Evolutionary conservation across 1,140 invertebrate genomes (phyloP).

Genomic region (Arctopsyche grandis): DNA sequence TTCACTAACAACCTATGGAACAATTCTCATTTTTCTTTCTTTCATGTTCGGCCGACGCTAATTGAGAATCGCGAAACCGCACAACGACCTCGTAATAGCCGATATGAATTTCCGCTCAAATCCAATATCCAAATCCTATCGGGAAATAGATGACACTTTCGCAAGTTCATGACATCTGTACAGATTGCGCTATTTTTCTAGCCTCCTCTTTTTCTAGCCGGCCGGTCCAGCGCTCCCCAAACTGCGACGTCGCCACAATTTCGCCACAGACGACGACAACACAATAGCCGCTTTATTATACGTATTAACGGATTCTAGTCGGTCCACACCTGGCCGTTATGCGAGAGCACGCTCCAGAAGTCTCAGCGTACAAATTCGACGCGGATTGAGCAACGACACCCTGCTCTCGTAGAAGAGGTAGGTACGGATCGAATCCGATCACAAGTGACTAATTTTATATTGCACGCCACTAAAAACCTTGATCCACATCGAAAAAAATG

Average conservation of each 20-base stretch:
- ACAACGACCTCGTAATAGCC: no score
- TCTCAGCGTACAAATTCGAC: background rate
- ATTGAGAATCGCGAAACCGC: background rate
- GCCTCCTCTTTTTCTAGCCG: no score
- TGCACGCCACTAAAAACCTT: background rate
- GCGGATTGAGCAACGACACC: background rate
- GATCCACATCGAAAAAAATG: conserved; percentile 9
- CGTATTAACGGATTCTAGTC: background rate
- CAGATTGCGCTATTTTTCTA: no score
- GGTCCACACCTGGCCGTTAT: background rate
- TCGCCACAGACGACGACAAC: background rate
- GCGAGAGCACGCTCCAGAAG: conserved; percentile 15
- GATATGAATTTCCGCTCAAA: no score
- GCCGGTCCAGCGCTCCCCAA: background rate
- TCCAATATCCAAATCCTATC: no score
- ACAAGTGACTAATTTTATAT: conserved; percentile 18
- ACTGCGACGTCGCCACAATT: background rate
- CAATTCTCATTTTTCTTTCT: background rate
- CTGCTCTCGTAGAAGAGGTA: background rate
- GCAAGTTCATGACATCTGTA: no score
- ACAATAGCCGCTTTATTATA: conserved; percentile 19
- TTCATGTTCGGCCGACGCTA: conserved; percentile 5
- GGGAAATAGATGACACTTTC: no score
- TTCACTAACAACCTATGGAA: conserved; percentile 7
- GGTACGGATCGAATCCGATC: background rate